Percentiles rank a stretch among this genome's conserved stretches.
Evolutionary conservation across 2,113 vertebrate genomes (phyloP).

Genomic region (Bambusicola thoracicus): DNA sequence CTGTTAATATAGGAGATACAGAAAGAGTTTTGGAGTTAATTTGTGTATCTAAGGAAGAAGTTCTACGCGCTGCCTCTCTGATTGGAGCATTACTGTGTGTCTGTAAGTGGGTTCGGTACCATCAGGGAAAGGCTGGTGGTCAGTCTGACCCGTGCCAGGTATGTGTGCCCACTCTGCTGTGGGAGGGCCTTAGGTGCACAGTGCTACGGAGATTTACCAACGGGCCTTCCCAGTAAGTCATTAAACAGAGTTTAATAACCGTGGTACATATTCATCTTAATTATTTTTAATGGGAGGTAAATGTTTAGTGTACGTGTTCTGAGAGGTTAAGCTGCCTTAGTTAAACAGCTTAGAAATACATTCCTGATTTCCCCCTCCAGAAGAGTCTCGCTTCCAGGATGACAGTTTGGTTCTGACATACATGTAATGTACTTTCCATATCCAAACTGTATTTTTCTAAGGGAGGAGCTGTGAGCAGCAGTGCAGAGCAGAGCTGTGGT

Average conservation of each 20-base stretch:
- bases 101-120: not conserved
- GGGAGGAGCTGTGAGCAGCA: constrained; percentile 22
- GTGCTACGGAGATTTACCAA: not conserved
- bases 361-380: not conserved
- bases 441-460: not conserved
- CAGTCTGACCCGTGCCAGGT: not conserved
- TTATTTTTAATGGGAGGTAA: constrained; percentile 14
- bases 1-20: constrained; percentile 59
- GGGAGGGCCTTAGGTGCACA: not conserved
- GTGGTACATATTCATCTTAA: not conserved
- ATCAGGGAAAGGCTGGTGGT: not conserved
- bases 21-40: constrained; percentile 35
- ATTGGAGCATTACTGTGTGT: not conserved
- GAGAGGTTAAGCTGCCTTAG: not conserved
- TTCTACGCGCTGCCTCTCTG: not conserved
- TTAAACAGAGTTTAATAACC: not conserved
- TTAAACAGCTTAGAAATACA: constrained; percentile 16
- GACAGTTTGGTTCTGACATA: constrained; percentile 10
- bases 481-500: not conserved
- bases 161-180: not conserved
- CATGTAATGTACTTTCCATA: constrained; percentile 7
- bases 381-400: not conserved
- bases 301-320: not conserved
- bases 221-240: not conserved
- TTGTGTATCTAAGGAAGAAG: not conserved